Base-by-base conservation (phyloP, 2,113 vertebrate species). In the Donacobius atricapilla region DNA sequence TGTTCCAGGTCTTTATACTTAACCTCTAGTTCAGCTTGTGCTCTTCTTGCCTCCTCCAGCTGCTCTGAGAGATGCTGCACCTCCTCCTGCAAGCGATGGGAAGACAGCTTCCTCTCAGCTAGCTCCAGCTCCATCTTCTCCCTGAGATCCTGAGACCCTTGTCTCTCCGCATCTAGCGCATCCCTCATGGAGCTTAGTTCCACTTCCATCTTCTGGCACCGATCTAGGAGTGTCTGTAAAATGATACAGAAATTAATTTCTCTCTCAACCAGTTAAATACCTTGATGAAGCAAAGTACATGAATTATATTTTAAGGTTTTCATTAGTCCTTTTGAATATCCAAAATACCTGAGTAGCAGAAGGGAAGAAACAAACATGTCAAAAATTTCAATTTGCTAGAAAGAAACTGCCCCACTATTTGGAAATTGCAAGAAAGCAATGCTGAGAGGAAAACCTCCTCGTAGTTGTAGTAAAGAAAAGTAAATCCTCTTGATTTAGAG, bases 181-280 rank as follows among this genome's bases (percentile, higher is more conserved):
- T 81, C 97, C 28, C 77, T 90, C 42, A 98, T 69, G 56, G 98
- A 97, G 10, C 57, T 94, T 47, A 98, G 93, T 71, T 99, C 98
- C 72, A 95, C 83, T 93, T 99, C 99, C 96, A 99, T 98, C 92
- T 98, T 97, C 84, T 98, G 97, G 96, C 99, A 98, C 90, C 98
- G 98, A 86, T 97, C 95, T 10, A 97, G 97, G 44, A 99, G 97
- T 44, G 96, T 96, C 99, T 99, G 97, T 56, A 83, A 65, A 89
- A 75, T 31, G 30, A 65, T 33, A 92, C 2, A 25, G n/a, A 66
- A 83, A 72, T 37, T 3, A 42, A 85, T 40, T 72, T 58, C 31
- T 77, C 37, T 70, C 64, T 63, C 50, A 78, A 28, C 6, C 45
- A 61, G 57, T 31, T 83, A 77, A 88, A 69, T 9, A 45, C 15